Evolutionary conservation across 2,113 vertebrate genomes (phyloP).

Genomic region (Passer domesticus): DNA sequence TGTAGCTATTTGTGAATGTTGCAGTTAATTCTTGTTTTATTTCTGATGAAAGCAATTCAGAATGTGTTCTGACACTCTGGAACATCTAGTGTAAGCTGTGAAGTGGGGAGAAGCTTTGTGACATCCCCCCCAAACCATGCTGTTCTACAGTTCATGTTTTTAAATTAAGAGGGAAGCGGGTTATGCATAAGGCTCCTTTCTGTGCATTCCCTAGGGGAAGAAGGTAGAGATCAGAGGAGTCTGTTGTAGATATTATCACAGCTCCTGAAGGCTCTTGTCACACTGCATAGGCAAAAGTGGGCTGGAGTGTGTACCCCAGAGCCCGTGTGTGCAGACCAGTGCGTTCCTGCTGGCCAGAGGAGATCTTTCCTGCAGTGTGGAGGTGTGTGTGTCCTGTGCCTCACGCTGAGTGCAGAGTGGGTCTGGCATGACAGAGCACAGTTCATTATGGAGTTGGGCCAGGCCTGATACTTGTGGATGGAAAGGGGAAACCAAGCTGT

Average conservation of each 20-base stretch:
- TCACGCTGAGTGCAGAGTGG: fast-evolving
- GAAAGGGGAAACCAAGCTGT: background rate
- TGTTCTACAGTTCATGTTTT: background rate
- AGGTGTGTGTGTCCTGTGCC: fast-evolving
- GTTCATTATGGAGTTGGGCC: background rate
- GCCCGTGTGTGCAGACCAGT: fast-evolving
- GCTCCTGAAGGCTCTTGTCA: background rate
- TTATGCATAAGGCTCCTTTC: background rate
- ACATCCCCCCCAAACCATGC: background rate
- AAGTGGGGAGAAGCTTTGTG: background rate
- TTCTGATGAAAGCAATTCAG: background rate
- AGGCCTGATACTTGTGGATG: background rate
- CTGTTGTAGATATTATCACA: background rate
- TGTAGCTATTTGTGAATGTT: background rate
- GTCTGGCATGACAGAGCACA: background rate
- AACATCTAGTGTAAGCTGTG: background rate
- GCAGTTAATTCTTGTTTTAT: background rate
- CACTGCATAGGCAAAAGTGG: background rate
- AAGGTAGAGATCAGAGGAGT: background rate
- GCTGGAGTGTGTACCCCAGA: background rate
- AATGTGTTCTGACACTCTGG: background rate
- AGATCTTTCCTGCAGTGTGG: fast-evolving
- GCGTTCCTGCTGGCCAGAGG: background rate
- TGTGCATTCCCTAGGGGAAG: background rate
- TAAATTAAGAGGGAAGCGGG: background rate